Base-by-base conservation (phyloP, 2,113 vertebrate species). In the Tetraodon nigroviridis region DNA sequence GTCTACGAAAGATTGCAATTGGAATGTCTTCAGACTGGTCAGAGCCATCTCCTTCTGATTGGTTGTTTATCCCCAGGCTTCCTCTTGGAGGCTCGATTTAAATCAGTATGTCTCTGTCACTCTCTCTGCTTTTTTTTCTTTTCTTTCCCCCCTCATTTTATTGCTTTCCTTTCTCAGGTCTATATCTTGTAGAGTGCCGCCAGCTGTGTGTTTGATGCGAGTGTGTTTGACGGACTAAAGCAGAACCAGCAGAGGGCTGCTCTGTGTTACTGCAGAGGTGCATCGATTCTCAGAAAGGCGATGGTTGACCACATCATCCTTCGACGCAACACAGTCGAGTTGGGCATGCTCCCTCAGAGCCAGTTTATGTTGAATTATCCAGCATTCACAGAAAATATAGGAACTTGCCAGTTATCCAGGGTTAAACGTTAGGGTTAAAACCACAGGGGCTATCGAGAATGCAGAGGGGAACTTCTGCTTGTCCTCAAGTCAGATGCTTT, bases 1-100 rank as follows among this genome's bases (percentile, higher is more conserved):
- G 54, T 73, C 78, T 85, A 67, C 63, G 79, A 75, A 79, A 71
- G 73, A 81, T 85, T 86, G 68, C 69, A 49, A 61, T 56, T 76
- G 78, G 73, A 84, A 85, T 83, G 73, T 22, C 2, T 78, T 81
- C 58, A 85, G 84, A 79, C 86, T 85, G 79, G 76, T 55, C 76
- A 61, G 70, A 58, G 71, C 53, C 19, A 71, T 79, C 5, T 50
- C 64, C 61, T 45, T 65, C 65, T 84, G 80, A 81, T 84, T 83
- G 76, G 77, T 68, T 78, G 73, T 82, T 87, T 82, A 77, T 82
- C 73, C 73, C 27, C 17, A 2, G 61, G 74, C 66, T 68, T 73
- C 69, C 54, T 76, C 64, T 84, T 78, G 47, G 19, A 62, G 42
- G 56, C 54, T 75, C 77, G 29, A 50, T 86, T 83, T 85, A 66